Conservation (phyloP, 2,888 invertebrate genomes). For the Hirudinaria manillensis region DNA sequence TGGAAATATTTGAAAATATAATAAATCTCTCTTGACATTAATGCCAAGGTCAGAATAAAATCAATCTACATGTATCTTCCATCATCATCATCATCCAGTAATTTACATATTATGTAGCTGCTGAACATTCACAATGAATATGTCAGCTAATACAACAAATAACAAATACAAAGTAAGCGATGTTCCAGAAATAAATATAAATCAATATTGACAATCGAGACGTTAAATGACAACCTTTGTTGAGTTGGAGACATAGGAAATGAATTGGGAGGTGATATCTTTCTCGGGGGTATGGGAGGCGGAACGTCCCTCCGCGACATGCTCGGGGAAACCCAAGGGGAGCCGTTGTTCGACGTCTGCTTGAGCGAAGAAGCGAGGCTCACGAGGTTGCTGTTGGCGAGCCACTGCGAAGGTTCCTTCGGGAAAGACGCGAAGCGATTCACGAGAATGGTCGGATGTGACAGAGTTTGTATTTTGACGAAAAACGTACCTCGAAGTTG, state of each 20-base stretch:
- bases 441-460: not conserved
- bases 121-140: too few relatives aligned
- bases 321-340: constrained; percentile 59
- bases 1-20: too few relatives aligned
- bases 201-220: not conserved
- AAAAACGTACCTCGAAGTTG: constrained; percentile 39
- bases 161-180: too few relatives aligned
- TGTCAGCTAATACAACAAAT: too few relatives aligned
- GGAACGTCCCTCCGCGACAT: constrained; percentile 53
- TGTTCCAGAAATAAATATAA: not conserved
- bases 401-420: constrained; percentile 40
- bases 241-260: not conserved
- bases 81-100: too few relatives aligned
- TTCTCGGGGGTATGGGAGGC: constrained; percentile 64
- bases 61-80: too few relatives aligned
- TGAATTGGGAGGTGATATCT: not conserved
- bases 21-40: too few relatives aligned
- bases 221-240: not conserved
- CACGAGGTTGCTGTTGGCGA: constrained; percentile 38
- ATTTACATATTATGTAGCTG: too few relatives aligned
- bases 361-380: constrained; percentile 36
- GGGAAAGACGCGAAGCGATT: not conserved
- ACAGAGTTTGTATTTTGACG: not conserved
- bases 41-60: too few relatives aligned
- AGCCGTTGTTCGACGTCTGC: constrained; percentile 37